Base-by-base conservation (phyloP, 1,140 invertebrate genomes). In the Pomacea maculata region DNA sequence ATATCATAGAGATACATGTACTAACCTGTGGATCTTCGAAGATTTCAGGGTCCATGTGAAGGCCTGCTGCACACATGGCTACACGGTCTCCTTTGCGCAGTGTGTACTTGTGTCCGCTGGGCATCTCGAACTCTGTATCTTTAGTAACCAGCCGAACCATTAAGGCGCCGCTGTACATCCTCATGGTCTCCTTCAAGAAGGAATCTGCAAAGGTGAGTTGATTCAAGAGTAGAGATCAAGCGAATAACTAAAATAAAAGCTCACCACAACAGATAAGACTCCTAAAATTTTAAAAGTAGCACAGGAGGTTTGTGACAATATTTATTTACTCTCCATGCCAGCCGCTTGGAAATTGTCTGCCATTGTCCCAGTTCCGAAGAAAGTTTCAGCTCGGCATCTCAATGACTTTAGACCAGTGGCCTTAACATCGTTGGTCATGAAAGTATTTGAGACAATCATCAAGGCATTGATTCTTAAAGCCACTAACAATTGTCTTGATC, bases 31-130 rank as follows among this genome's bases (percentile, higher is more conserved):
- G 91, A 64, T 90, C 83, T 86, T 90, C 88, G 75, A 88, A 92
- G 45, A 92, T 90, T 84, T 91, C 90, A 34, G 91, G 88, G 67
- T 92, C 90, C 80, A 90, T 89, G 82, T 92, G 91, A 25, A 91
- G 88, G n/a, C 89, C 88, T 61, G 91, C 90, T n/a, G 91, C 90
- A 76, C 91, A 92, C 73, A 92, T 90, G 68, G 90, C 90, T 0
- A 91, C 90, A 81, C 87, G 83, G 84, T 92, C 91, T n/a, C 91
- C 91, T 75, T 89, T 84, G 34, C 91, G 81, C 25, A 91, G 80
- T 12, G 80, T 78, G 79, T 85, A 87, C 9, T 71, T 85, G 52
- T 87, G 63, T 4, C 90, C 91, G 68, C 85, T 82, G 21, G 83
- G 80, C 78, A 86, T 85, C 55, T 83, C 80, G 78, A 91, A 91